Conservation (phyloP, 2,888 invertebrate genomes). For the Lithosia quadra region DNA sequence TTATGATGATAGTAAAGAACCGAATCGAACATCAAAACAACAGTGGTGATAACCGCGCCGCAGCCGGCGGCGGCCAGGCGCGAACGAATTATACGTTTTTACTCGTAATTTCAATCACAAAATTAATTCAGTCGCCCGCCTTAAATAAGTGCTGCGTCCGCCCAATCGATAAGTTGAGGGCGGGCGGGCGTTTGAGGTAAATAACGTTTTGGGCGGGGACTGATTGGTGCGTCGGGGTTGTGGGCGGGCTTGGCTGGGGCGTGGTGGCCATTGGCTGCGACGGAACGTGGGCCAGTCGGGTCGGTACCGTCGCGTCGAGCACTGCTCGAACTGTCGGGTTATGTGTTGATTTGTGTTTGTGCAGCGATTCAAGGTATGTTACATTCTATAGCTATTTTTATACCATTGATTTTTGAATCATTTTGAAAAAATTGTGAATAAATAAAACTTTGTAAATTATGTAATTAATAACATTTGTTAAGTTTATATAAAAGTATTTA, state of each 20-base stretch:
- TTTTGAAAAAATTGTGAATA: too few species aligned
- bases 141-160: constrained; percentile 81
- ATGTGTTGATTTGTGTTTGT: constrained; percentile 51
- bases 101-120: constrained; percentile 85
- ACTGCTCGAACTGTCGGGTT: constrained; percentile 23
- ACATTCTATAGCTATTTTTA: background rate
- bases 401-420: too few species aligned
- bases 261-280: constrained; percentile 58
- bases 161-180: constrained; percentile 83
- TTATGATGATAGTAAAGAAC: constrained; percentile 25
- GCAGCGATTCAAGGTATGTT: constrained; percentile 38
- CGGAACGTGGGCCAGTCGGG: constrained; percentile 42
- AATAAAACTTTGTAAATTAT: background rate
- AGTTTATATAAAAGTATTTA: background rate
- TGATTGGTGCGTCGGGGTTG: constrained; percentile 61
- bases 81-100: constrained; percentile 74
- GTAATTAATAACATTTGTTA: background rate
- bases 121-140: constrained; percentile 82
- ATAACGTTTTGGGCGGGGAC: constrained; percentile 72
- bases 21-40: constrained; percentile 54
- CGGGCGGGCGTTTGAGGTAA: constrained; percentile 80
- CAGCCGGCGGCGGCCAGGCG: constrained; percentile 74
- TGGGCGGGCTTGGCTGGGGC: constrained; percentile 62
- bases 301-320: constrained; percentile 31
- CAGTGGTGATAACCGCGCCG: constrained; percentile 63